phyloP scores from a whole-genome alignment of 1,140 invertebrate species.

The Lepidostoma basale region DNA sequence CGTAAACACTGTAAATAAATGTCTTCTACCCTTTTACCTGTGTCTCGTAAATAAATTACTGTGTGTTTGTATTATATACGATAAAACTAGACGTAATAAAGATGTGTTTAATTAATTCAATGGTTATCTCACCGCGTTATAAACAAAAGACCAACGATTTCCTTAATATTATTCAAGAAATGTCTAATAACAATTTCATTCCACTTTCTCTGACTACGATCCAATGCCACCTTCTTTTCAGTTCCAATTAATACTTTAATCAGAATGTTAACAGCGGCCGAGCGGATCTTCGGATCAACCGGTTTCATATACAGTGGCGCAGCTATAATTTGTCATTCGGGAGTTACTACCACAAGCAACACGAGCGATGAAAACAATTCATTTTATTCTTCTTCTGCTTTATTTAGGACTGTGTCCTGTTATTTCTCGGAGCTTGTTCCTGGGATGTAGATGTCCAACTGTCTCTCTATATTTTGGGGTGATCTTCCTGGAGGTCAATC shows the following conservation, averaged over 20 bases:
- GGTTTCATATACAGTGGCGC: too few species aligned
- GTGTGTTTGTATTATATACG: background rate
- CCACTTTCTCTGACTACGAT: background rate
- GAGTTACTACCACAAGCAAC: too few species aligned
- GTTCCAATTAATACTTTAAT: background rate
- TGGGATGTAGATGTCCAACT: too few species aligned
- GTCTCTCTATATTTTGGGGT: too few species aligned
- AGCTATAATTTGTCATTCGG: too few species aligned
- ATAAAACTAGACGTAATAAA: background rate
- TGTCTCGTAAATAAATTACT: background rate
- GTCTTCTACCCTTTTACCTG: background rate
- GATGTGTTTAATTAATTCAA: background rate
- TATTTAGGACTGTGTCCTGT: too few species aligned
- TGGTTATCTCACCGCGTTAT: background rate
- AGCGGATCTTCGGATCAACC: too few species aligned
- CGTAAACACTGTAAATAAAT: background rate
- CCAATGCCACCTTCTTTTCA: background rate
- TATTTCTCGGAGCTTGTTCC: too few species aligned
- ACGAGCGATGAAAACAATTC: too few species aligned
- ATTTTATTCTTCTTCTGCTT: too few species aligned
- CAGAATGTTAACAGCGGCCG: background rate
- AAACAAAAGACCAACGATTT: background rate
- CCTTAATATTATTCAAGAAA: background rate
- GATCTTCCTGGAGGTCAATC: too few species aligned
- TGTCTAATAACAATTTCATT: background rate